phyloP scores from a whole-genome alignment of 2,888 invertebrate genomes.

The Eilema sororculum region DNA sequence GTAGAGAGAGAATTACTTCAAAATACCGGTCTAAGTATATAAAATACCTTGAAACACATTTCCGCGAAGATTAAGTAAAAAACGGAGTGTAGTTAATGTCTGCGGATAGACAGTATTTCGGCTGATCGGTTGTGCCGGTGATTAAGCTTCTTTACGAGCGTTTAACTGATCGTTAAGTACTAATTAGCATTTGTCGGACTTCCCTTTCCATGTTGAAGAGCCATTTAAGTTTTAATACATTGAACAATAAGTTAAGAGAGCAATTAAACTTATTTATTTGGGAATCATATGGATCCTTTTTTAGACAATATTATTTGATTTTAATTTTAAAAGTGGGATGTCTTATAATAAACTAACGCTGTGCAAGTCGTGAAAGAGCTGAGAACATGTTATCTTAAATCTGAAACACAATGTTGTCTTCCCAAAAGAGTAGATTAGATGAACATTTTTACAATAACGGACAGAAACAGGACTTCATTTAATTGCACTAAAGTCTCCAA shows the following conservation, averaged over 20 bases:
- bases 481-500: no score
- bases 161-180: slow-evolving; percentile 68
- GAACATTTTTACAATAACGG: no score
- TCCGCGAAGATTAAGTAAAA: slow-evolving; percentile 32
- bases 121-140: slow-evolving; percentile 56
- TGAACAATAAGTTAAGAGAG: slow-evolving; percentile 26
- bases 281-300: neutral
- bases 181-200: slow-evolving; percentile 74
- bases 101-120: slow-evolving; percentile 59
- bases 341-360: no score
- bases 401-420: no score
- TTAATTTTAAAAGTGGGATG: neutral
- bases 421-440: no score
- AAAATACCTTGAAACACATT: slow-evolving; percentile 35
- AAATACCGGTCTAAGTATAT: slow-evolving; percentile 26
- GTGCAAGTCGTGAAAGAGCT: no score
- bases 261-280: slow-evolving; percentile 27
- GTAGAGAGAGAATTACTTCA: neutral
- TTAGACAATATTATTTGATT: neutral
- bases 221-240: slow-evolving; percentile 49
- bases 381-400: no score
- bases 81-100: slow-evolving; percentile 28
- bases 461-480: no score
- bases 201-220: slow-evolving; percentile 65
- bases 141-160: slow-evolving; percentile 67